phyloP scores from a whole-genome alignment of 2,113 vertebrate genomes.

The Numida meleagris region DNA sequence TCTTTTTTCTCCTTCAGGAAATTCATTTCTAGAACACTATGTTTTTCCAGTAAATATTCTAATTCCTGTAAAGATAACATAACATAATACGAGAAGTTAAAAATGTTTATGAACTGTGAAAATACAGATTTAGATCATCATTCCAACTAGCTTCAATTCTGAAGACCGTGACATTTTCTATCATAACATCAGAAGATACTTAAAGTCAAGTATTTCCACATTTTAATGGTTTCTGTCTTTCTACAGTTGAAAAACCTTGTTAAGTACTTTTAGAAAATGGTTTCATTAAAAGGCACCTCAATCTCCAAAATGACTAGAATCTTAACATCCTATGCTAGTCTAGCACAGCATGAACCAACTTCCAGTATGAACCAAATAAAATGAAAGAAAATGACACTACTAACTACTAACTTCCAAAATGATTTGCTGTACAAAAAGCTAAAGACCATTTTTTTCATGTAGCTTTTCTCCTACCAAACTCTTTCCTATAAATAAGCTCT shows the following conservation, averaged over 20 bases:
- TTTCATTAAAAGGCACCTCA: not conserved
- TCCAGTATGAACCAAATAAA: not conserved
- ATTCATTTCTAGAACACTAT: constrained; percentile 71
- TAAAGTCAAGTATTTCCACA: not conserved
- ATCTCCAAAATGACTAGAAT: not conserved
- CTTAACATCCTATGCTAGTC: not conserved
- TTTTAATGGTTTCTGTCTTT: not conserved
- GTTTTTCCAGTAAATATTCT: constrained; percentile 75
- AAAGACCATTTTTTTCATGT: not conserved
- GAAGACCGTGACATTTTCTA: not conserved
- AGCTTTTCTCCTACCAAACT: not conserved
- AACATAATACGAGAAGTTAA: not conserved
- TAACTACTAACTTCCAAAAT: not conserved
- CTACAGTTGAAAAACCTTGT: not conserved
- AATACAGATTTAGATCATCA: not conserved
- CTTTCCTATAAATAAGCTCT: not conserved
- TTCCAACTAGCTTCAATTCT: not conserved
- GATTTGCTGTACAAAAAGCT: not conserved
- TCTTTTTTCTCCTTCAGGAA: constrained; percentile 76
- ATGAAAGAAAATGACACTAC: not conserved
- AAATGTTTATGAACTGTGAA: not conserved
- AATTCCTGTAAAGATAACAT: constrained; percentile 70
- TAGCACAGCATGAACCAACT: not conserved
- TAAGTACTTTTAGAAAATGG: not conserved
- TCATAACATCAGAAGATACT: not conserved